A percentile compares a stretch with the other conserved stretches of the same genome.
These are phyloP conservation scores for Botia almorhae DNA, from an alignment of 2,797 vertebrate species.

Conservation along the genomic window DNA sequence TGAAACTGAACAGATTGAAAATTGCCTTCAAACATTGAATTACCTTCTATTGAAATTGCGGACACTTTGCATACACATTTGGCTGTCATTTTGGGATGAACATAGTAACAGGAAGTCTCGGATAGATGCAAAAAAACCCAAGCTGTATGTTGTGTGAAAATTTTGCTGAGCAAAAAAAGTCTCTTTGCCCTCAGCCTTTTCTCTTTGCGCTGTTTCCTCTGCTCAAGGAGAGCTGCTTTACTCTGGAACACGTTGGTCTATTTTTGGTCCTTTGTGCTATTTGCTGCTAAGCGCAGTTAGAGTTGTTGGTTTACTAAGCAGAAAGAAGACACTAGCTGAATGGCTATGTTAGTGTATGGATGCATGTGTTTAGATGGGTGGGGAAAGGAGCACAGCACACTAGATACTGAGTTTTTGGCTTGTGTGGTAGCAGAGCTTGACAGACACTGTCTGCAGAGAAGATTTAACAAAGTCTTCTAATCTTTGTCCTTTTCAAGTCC, in stretches of 20 bases:
- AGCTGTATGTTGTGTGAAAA: slow-evolving; percentile 43
- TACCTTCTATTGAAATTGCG: not conserved
- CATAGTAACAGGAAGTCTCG: not conserved
- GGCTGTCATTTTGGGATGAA: not conserved
- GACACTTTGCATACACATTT: not conserved
- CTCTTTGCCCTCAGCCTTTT: slow-evolving; percentile 50
- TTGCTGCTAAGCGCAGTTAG: slow-evolving; percentile 80
- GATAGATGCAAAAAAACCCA: not conserved
- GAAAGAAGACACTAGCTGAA: slow-evolving; percentile 62
- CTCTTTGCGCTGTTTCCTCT: slow-evolving; percentile 61
- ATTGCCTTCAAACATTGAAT: not conserved
- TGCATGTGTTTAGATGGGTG: slow-evolving; percentile 43
- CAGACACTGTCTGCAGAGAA: slow-evolving; percentile 30
- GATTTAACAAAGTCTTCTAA: slow-evolving; percentile 36
- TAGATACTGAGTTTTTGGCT: slow-evolving; percentile 9
- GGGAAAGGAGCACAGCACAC: slow-evolving; percentile 27
- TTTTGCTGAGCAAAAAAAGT: not conserved
- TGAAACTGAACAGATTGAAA: not conserved
- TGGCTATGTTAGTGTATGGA: slow-evolving; percentile 51
- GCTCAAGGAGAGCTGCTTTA: slow-evolving; percentile 75
- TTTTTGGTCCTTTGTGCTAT: slow-evolving; percentile 85
- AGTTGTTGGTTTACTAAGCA: slow-evolving; percentile 71
- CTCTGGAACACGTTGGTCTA: slow-evolving; percentile 79
- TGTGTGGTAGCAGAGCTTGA: slow-evolving; percentile 17
- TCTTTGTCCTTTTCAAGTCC: slow-evolving; percentile 39